A percentile compares a stretch with the other conserved stretches of the same genome.
Evolutionary conservation across 1,140 invertebrate species (phyloP).

Genomic region (Trichoplusia ni): DNA sequence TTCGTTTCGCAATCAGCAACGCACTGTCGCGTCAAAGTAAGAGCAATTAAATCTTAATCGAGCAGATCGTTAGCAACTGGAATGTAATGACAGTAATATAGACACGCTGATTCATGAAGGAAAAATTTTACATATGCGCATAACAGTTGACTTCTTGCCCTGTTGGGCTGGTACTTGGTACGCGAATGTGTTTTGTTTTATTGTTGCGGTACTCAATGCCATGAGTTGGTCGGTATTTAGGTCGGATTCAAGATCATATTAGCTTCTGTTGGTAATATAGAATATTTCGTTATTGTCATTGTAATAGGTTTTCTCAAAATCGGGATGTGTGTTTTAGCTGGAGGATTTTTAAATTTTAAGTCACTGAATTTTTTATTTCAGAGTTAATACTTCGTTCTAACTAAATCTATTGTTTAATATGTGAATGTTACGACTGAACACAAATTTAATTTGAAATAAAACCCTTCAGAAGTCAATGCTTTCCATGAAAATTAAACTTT

Average conservation of each 20-base stretch:
- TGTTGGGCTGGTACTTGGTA: not conserved
- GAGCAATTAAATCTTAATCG: slow-evolving; percentile 56
- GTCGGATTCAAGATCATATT: too few species aligned
- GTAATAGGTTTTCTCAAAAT: too few species aligned
- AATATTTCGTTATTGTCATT: too few species aligned
- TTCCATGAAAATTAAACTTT: slow-evolving; percentile 30
- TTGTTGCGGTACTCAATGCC: not conserved
- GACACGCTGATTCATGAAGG: slow-evolving; percentile 4
- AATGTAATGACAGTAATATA: slow-evolving; percentile 13
- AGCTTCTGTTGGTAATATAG: too few species aligned
- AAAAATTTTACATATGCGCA: slow-evolving; percentile 27
- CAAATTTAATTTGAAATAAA: too few species aligned
- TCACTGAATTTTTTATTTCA: too few species aligned
- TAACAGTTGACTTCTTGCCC: slow-evolving; percentile 14
- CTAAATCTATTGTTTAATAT: too few species aligned
- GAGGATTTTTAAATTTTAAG: too few species aligned
- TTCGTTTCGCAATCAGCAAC: slow-evolving; percentile 47
- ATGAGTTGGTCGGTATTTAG: too few species aligned
- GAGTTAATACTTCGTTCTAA: too few species aligned
- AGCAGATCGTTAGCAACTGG: slow-evolving; percentile 31
- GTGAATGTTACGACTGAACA: too few species aligned
- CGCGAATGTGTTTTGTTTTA: not conserved
- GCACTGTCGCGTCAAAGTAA: slow-evolving; percentile 38
- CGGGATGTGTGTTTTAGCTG: too few species aligned
- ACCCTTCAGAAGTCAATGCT: slow-evolving; percentile 17